phyloP scores from a whole-genome alignment of 1,140 invertebrate species.

The Panulirus ornatus region DNA sequence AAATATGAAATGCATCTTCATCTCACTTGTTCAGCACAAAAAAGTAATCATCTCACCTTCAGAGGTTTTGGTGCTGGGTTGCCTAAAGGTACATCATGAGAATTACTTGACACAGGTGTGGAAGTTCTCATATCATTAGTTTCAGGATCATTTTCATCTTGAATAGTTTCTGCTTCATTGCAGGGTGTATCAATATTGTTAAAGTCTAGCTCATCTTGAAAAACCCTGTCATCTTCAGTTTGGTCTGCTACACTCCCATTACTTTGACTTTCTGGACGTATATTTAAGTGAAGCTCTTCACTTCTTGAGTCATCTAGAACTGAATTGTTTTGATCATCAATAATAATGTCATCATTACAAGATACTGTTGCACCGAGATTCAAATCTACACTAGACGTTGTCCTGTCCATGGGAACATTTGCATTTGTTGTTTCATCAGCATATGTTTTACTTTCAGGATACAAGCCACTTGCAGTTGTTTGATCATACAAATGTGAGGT shows the following conservation, averaged over 20 bases:
- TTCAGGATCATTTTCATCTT: neutral
- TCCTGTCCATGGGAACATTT: neutral
- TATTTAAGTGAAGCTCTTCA: slow-evolving; percentile 24
- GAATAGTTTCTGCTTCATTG: neutral
- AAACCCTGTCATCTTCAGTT: neutral
- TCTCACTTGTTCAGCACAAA: too few species aligned
- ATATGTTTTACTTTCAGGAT: neutral
- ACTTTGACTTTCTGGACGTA: slow-evolving; percentile 48
- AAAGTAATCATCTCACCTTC: slow-evolving; percentile 15
- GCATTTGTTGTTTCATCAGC: neutral
- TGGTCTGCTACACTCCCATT: neutral
- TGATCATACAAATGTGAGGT: neutral
- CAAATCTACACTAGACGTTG: slow-evolving; percentile 14
- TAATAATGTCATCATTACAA: slow-evolving; percentile 42
- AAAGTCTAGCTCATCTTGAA: neutral
- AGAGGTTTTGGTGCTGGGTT: neutral
- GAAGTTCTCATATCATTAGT: neutral
- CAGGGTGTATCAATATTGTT: neutral
- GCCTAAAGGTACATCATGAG: neutral
- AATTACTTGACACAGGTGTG: slow-evolving; percentile 35
- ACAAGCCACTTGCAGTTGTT: neutral
- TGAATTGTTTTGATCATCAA: slow-evolving; percentile 12
- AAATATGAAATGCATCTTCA: neutral
- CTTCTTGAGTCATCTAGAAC: neutral
- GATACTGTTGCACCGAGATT: slow-evolving; percentile 37